Percentiles rank a stretch among this genome's conserved stretches.
Conservation (phyloP, 2,888 invertebrate genomes). For the Morinoia aosen region DNA sequence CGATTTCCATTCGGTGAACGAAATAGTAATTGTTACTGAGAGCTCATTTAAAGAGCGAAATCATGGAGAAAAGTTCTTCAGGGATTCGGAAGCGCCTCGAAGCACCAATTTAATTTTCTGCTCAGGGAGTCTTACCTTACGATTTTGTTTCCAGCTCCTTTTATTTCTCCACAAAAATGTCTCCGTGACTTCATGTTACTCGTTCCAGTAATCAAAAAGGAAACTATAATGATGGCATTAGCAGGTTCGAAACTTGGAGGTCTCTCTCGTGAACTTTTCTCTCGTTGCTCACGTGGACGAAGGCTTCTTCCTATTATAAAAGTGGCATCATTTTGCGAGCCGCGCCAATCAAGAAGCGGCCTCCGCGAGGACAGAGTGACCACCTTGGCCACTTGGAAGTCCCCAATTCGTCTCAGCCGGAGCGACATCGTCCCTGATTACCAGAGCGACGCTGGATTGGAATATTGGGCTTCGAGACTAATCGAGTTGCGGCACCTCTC, state of each 20-base stretch:
- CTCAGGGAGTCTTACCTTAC: background rate
- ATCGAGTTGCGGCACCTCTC: conserved; percentile 44
- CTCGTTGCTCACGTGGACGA: background rate
- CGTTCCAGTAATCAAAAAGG: background rate
- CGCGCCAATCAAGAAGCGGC: conserved; percentile 16
- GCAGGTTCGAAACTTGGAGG: background rate
- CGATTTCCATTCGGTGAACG: background rate
- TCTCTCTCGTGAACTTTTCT: background rate
- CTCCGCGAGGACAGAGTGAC: conserved; percentile 22
- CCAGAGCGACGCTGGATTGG: conserved; percentile 9
- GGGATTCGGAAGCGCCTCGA: background rate
- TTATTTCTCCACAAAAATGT: background rate
- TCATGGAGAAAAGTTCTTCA: background rate
- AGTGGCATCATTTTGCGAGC: background rate
- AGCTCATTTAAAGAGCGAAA: background rate
- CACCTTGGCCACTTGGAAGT: background rate
- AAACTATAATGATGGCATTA: background rate
- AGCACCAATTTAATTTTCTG: background rate
- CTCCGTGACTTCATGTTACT: background rate
- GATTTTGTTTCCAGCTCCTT: background rate
- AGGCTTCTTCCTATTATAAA: background rate
- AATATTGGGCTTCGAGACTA: conserved; percentile 46
- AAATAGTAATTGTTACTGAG: background rate
- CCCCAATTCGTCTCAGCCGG: conserved; percentile 26
- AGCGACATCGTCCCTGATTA: conserved; percentile 48